Percentiles rank a stretch among this genome's conserved stretches.
phyloP scores from a whole-genome alignment of 37 sponge, comb jelly and placozoan species.

The Cladorhizidae sp. region DNA sequence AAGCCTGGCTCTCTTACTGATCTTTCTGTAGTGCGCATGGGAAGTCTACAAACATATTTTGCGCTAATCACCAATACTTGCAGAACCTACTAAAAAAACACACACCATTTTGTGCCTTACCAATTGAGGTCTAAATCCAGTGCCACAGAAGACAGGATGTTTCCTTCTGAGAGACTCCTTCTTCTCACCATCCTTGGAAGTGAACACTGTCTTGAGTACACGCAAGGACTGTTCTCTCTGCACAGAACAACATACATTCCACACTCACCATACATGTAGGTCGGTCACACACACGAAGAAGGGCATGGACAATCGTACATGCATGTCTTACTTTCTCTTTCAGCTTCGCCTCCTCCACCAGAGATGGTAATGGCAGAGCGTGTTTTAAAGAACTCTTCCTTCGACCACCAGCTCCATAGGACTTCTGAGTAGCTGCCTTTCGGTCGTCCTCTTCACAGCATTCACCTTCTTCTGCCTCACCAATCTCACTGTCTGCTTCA shows the following conservation, averaged over 20 bases:
- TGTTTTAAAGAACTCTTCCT: not conserved
- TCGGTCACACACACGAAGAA: too few relatives aligned
- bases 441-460: not conserved
- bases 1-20: too few relatives aligned
- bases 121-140: conserved; percentile 39
- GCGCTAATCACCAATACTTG: too few relatives aligned
- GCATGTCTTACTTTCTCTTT: conserved; percentile 15
- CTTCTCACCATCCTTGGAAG: conserved; percentile 1
- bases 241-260: not conserved
- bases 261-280: not conserved
- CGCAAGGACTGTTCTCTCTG: conserved; percentile 44
- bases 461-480: not conserved
- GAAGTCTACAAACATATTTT: too few relatives aligned
- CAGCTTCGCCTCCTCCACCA: conserved; percentile 13
- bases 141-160: conserved; percentile 54
- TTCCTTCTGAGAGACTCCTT: conserved; percentile 26
- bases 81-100: too few relatives aligned
- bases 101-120: conserved; percentile 14
- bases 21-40: too few relatives aligned
- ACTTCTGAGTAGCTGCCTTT: not conserved
- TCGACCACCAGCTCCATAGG: not conserved
- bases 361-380: not conserved
- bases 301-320: not conserved
- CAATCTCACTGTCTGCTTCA: not conserved
- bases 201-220: conserved; percentile 34